Evolutionary conservation across 2,797 vertebrate genomes (phyloP), one percentile per base, ranked within the genome.

Genomic region (Paguma larvata): DNA sequence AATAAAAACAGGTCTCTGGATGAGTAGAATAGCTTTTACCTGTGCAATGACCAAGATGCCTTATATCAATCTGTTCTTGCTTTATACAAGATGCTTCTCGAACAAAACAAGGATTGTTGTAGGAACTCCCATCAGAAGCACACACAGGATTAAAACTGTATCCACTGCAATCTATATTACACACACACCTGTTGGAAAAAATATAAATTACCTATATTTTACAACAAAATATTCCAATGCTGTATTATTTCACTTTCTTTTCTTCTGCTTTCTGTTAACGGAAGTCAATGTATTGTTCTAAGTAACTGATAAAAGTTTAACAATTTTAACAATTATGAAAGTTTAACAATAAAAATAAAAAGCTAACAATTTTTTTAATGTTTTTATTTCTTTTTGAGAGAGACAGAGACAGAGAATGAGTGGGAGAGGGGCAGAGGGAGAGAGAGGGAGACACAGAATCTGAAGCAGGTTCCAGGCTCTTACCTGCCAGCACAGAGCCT

Each of bases 161-260:
- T 53, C 99, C 99, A 65, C 99, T 99, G 99, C 99, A 99, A 98
- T 99, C 99, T 98, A 99, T 99, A 98, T 99, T 99, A 98, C 99
- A 99, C 3, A 99, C 99, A 98, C 99, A 99, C 98, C 99, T 99
- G 98, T 97, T 96, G 93, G 97, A 93, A 98, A 90, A 98, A 95
- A 97, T 46, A 97, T 97, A 25, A 96, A 65, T 51, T 95, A 95
- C 59, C 46, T 32, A 86, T 65, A 78, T 62, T 67, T 89, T 92
- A 96, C 12, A 88, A 87, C 32, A 83, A 53, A 89, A 86, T 46
- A n/a, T 87, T 95, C 63, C 94, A 23, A 65, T 12, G 2, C 10
- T 70, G 3, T 32, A 51, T 30, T 32, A 51, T 30, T 86, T 19
- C 63, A 84, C 4, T 34, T 19, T 15, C 16, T 79, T 84, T 53